Base-by-base conservation (phyloP, 2,797 vertebrate species). In the Telmatherina bonti region DNA sequence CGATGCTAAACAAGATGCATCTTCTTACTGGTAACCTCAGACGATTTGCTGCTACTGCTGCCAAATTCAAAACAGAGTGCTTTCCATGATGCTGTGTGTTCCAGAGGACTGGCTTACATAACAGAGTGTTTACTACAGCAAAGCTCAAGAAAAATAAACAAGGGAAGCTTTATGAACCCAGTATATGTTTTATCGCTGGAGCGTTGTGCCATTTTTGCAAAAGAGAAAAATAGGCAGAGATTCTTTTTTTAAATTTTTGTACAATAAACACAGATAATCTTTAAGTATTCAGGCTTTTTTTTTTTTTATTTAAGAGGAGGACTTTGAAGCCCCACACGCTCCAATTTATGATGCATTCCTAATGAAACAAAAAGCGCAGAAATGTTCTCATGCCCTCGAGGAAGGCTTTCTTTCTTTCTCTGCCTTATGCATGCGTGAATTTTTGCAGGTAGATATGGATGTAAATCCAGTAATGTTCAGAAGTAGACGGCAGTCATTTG, bases 81-180 rank as follows among this genome's bases (percentile, higher is more conserved):
- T 80, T 87, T 75, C 84, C 84, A 62, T 83, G 82, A 86, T 69
- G 56, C 66, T 26, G 15, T 78, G 82, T 53, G 53, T 81, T 83
- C 68, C 67, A 79, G 72, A 55, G 83, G 65, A 58, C 27, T 30
- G 61, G 64, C 60, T 91, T 87, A 72, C 72, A 65, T 74, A 86
- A 89, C 64, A 0, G 30, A 18, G 52, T 85, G 84, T 90, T 89
- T 85, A 82, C 69, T 13, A 56, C 72, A 51, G 71, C 59, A 12
- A 38, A 55, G 53, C 76, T 20, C 6, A 12, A 52, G 67, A 65
- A 76, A 70, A 84, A 70, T 72, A 72, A 82, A 88, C 62, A 62
- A 74, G 72, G 53, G 73, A 79, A 78, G 57, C 72, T 74, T 79
- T 53, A 78, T 67, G 80, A 79, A 73, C 20, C 9, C 53, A 55